These are phyloP conservation scores for Callimorpha dominula DNA, from an alignment of 2,888 invertebrate species.

Conservation along the genomic window DNA sequence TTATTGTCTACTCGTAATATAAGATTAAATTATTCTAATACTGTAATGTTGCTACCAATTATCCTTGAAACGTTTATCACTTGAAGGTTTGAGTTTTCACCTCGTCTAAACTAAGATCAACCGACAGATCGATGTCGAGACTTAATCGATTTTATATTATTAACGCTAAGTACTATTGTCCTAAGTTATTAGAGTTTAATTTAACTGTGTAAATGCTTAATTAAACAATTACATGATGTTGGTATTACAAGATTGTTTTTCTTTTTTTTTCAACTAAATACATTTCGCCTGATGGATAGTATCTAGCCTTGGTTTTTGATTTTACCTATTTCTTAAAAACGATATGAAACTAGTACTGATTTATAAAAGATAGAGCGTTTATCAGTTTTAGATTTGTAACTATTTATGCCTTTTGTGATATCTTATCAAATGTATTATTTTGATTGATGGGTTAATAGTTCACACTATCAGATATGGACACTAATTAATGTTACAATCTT, in stretches of 20 bases:
- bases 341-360: constrained; percentile 8
- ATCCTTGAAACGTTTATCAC: constrained; percentile 8
- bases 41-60: constrained; percentile 14
- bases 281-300: not conserved
- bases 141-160: not conserved
- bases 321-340: constrained; percentile 9
- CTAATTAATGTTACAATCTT: constrained; percentile 6
- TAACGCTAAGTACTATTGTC: not conserved
- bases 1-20: constrained; percentile 23
- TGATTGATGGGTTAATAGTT: constrained; percentile 31
- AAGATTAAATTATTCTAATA: constrained; percentile 24
- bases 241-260: not conserved
- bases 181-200: not conserved
- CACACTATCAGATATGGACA: constrained; percentile 3
- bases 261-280: not conserved
- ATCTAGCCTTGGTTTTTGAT: not conserved
- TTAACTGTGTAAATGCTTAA: not conserved
- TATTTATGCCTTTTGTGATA: constrained; percentile 3
- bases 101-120: not conserved
- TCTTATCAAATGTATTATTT: constrained; percentile 27
- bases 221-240: not conserved
- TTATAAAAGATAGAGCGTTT: constrained; percentile 2
- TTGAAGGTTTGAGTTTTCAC: not conserved
- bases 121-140: not conserved
- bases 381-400: constrained; percentile 17